Conservation (phyloP, 2,888 invertebrate genomes). For the Bellardia bayeri region DNA sequence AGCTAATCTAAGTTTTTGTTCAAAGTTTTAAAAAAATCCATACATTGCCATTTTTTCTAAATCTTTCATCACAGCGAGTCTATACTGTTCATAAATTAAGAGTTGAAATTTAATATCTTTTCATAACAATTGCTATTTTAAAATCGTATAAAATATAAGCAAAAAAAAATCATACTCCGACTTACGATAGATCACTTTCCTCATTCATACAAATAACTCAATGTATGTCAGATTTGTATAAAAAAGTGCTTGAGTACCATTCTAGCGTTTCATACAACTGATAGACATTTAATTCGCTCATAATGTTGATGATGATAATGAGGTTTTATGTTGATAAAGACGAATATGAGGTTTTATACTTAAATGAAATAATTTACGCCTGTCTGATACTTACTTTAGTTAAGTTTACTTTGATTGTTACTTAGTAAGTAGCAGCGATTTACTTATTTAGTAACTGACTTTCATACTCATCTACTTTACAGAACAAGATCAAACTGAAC, state of each 20-base stretch:
- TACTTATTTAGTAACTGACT: constrained; percentile 53
- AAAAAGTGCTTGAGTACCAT: constrained; percentile 1
- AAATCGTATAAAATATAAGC: constrained; percentile 18
- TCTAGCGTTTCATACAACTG: constrained; percentile 25
- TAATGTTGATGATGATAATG: constrained; percentile 40
- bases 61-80: not conserved
- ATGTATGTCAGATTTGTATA: constrained; percentile 3
- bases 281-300: constrained; percentile 49
- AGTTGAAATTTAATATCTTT: constrained; percentile 23
- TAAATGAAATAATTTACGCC: constrained; percentile 49
- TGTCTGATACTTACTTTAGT: constrained; percentile 23
- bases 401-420: not conserved
- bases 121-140: constrained; percentile 18
- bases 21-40: no score
- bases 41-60: not conserved
- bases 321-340: constrained; percentile 24
- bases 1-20: no score
- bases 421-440: constrained; percentile 43
- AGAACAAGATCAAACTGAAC: not conserved
- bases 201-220: not conserved
- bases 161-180: not conserved
- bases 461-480: constrained; percentile 33
- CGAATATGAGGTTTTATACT: not conserved
- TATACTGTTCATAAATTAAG: constrained; percentile 15
- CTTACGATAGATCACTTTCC: not conserved